Evolutionary conservation across 2,113 vertebrate species (phyloP).

Genomic region (Apus apus): DNA sequence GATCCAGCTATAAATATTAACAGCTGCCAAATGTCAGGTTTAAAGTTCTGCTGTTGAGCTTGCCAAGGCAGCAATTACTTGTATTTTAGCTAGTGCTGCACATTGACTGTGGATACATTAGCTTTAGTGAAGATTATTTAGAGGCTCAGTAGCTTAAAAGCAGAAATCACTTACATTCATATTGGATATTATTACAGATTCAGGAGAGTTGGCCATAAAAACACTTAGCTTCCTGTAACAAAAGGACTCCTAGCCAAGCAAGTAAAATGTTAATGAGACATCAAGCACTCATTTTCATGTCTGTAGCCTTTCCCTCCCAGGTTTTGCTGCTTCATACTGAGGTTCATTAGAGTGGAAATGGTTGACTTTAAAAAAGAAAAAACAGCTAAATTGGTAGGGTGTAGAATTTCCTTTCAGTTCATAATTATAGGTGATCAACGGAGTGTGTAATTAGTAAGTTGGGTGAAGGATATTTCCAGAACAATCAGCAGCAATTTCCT

Average conservation of each 20-base stretch:
- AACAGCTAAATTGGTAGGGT: neutral
- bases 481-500: constrained; percentile 53
- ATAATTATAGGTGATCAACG: constrained; percentile 49
- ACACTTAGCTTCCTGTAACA: constrained; percentile 67
- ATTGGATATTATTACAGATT: constrained; percentile 59
- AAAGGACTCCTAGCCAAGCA: constrained; percentile 50
- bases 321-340: constrained; percentile 35
- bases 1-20: constrained; percentile 12
- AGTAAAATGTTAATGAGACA: constrained; percentile 66
- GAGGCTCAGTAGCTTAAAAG: constrained; percentile 60
- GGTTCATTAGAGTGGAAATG: constrained; percentile 46
- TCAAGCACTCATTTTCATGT: constrained; percentile 46
- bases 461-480: constrained; percentile 46
- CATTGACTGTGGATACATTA: constrained; percentile 38
- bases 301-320: constrained; percentile 21
- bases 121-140: constrained; percentile 46
- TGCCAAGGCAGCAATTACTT: constrained; percentile 55
- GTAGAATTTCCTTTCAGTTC: constrained; percentile 48
- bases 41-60: neutral
- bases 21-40: constrained; percentile 24
- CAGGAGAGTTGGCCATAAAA: constrained; percentile 55
- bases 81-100: constrained; percentile 28
- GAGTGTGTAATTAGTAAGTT: constrained; percentile 64
- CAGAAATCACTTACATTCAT: constrained; percentile 53
- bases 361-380: constrained; percentile 33